Evolutionary conservation across 2,113 vertebrate genomes (phyloP), one percentile per base, ranked within the genome.

Genomic region (Hassar affinis): DNA sequence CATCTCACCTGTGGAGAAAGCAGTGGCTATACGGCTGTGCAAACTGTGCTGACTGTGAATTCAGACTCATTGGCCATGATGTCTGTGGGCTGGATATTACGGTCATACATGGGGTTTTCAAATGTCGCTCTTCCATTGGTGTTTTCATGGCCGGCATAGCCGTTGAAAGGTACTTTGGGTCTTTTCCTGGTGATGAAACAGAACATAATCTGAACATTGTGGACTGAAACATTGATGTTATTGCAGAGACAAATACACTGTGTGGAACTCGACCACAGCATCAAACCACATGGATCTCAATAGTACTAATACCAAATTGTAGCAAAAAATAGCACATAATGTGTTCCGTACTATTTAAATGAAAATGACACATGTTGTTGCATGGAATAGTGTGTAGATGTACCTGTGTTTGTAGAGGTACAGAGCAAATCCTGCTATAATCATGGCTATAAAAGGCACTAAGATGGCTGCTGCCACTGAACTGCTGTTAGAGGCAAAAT

Each of bases 391-490:
- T 3, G 1, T 79, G 69, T 22, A 54, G 51, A 85, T 69, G 74
- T 87, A 98, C 98, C 98, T 98, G 96, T 99, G 98, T 95, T 99
- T 99, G 93, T 99, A 99, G 91, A 99, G 98, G 93, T 99, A 99
- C 89, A 99, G 94, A 88, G 98, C 97, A 6, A 99, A 99, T 94
- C 98, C 98, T 86, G 98, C 97, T 68, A 99, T 99, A 93, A 99
- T 99, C 95, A 99, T 97, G 88, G 98, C 97, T 82, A 99, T 96
- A 94, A 99, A 99, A 96, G 98, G 98, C 96, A 99, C 98, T 90
- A 99, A 94, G 86, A 99, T 99, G 84, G 98, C 98, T 84, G 97
- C 97, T 4, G 98, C 98, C 90, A 99, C 98, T 0, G 98, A 99
- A 91, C 98, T 99, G 95, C 98, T 99, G 93, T 99, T 99, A 75